Conservation (phyloP, 2,888 invertebrate genomes). For the Parnassius glacialis region DNA sequence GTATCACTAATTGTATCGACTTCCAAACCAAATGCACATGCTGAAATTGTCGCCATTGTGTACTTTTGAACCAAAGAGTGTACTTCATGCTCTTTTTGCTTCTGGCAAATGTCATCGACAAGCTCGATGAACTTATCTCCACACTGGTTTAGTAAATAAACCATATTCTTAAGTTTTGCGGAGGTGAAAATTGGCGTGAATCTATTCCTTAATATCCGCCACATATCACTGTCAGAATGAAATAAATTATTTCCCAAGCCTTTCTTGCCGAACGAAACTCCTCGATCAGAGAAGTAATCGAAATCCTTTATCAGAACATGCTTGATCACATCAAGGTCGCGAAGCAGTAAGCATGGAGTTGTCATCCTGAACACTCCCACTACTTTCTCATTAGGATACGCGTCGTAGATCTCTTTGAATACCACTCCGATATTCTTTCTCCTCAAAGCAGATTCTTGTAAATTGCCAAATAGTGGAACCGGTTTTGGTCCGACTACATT, state of each 20-base stretch:
- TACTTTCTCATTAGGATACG: constrained; percentile 50
- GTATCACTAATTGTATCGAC: constrained; percentile 31
- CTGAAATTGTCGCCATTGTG: constrained; percentile 45
- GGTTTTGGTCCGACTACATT: constrained; percentile 47
- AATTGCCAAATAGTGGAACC: constrained; percentile 46
- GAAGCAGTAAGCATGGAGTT: constrained; percentile 45
- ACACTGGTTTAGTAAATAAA: too few species aligned
- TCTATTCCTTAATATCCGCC: too few species aligned
- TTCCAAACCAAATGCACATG: constrained; percentile 42
- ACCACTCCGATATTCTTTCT: constrained; percentile 36
- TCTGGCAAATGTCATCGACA: constrained; percentile 30
- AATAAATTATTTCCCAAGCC: too few species aligned
- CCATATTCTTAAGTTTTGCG: too few species aligned
- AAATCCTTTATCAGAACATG: constrained; percentile 56
- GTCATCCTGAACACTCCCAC: constrained; percentile 54
- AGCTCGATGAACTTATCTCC: constrained; percentile 41
- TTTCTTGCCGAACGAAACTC: constrained; percentile 41
- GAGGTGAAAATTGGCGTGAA: too few species aligned
- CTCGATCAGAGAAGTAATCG: constrained; percentile 49
- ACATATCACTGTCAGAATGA: too few species aligned
- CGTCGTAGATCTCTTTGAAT: constrained; percentile 42
- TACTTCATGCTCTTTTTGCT: constrained; percentile 37
- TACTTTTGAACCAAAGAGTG: constrained; percentile 41
- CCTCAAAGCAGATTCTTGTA: constrained; percentile 40
- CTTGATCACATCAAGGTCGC: constrained; percentile 56